Conservation (phyloP, 2,888 invertebrate species). For the Sesia apiformis region DNA sequence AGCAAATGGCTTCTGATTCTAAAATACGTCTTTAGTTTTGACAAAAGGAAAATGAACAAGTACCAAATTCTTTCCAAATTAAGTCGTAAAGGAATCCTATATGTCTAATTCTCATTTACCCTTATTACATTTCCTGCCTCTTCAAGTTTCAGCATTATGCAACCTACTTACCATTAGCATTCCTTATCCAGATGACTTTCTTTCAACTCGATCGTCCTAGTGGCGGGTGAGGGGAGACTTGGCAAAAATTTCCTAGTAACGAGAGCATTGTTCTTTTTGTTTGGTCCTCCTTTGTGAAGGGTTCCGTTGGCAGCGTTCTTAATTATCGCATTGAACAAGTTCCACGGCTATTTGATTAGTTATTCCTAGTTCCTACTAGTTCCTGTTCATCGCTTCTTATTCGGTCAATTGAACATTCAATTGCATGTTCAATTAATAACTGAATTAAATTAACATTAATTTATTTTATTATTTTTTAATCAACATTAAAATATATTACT, state of each 20-base stretch:
- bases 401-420: too few species aligned
- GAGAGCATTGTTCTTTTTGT: conserved; percentile 62
- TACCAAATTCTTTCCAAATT: too few species aligned
- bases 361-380: not conserved
- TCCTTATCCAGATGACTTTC: conserved; percentile 30
- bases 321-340: conserved; percentile 49
- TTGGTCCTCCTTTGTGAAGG: conserved; percentile 48
- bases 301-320: conserved; percentile 32
- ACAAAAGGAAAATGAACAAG: too few species aligned
- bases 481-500: too few species aligned
- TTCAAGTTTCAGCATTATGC: conserved; percentile 16
- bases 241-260: conserved; percentile 48
- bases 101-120: not conserved
- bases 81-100: too few species aligned
- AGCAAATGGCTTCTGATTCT: too few species aligned
- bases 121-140: not conserved
- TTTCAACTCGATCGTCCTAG: conserved; percentile 20
- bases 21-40: too few species aligned
- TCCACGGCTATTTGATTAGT: conserved; percentile 34
- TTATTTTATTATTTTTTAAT: too few species aligned
- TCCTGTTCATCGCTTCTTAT: too few species aligned
- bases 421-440: too few species aligned
- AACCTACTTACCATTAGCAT: conserved; percentile 49
- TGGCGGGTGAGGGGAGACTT: conserved; percentile 20
- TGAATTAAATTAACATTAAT: too few species aligned